These are phyloP conservation scores for Aplocera efformata DNA, from an alignment of 2,888 invertebrate species.

Conservation along the genomic window DNA sequence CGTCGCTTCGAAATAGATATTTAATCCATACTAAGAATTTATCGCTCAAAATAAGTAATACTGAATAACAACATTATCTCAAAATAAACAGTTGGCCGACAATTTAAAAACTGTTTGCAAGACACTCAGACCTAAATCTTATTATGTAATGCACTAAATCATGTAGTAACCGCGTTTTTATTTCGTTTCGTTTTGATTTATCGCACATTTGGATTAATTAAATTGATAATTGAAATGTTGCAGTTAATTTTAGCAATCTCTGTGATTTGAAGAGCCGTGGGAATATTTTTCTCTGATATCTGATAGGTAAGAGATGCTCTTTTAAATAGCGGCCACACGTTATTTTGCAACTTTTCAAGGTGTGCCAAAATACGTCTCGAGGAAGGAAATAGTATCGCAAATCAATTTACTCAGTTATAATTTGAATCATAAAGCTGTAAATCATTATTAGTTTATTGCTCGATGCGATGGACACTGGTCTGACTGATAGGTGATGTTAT, in stretches of 20 bases:
- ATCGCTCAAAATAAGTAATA: conserved; percentile 13
- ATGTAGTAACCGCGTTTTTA: conserved; percentile 21
- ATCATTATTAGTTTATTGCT: no score
- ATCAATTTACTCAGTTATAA: no score
- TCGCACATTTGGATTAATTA: conserved; percentile 19
- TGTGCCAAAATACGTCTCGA: no score
- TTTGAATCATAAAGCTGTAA: no score
- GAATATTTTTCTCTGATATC: conserved; percentile 12
- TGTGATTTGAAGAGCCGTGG: conserved; percentile 8
- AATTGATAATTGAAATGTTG: conserved; percentile 20
- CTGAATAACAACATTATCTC: conserved; percentile 16
- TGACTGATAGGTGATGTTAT: no score
- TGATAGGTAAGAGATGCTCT: conserved; percentile 1
- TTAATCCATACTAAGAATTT: conserved; percentile 11
- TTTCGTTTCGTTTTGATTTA: conserved; percentile 25
- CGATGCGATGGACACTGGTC: no score
- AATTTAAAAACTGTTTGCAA: conserved; percentile 13
- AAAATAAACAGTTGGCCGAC: conserved; percentile 22
- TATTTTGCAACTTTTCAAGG: no score
- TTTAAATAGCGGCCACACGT: no score
- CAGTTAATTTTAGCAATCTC: conserved; percentile 9
- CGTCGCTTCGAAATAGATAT: not conserved
- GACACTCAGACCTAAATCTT: conserved; percentile 15
- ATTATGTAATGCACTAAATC: conserved; percentile 26
- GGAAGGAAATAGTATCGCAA: no score